These are phyloP conservation scores for Goniozus legneri DNA, from an alignment of 1,140 invertebrate genomes.

Conservation along the genomic window DNA sequence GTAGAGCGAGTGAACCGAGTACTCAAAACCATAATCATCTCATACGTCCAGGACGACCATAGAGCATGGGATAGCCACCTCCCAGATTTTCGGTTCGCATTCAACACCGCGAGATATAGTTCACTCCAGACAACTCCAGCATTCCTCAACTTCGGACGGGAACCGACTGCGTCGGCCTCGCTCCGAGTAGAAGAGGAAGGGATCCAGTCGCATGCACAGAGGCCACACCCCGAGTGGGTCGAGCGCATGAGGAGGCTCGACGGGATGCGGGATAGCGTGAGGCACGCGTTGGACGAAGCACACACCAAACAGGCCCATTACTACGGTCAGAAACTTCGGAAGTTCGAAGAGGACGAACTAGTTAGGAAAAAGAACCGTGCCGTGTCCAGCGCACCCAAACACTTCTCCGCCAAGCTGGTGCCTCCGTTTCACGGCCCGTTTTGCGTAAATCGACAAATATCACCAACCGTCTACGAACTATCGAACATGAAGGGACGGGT, in stretches of 20 bases:
- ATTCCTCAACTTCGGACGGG: slow-evolving; percentile 34
- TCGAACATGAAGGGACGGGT: too few species aligned
- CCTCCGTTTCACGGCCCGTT: slow-evolving; percentile 11
- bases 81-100: neutral
- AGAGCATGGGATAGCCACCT: neutral
- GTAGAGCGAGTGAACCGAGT: neutral
- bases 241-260: slow-evolving; percentile 2
- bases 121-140: slow-evolving; percentile 39
- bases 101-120: slow-evolving; percentile 6
- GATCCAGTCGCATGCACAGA: neutral
- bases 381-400: slow-evolving; percentile 5
- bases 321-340: slow-evolving; percentile 3
- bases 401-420: slow-evolving; percentile 13
- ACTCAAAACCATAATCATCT: neutral
- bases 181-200: neutral
- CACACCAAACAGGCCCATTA: neutral
- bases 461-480: neutral
- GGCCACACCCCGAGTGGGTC: neutral
- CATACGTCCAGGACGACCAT: neutral
- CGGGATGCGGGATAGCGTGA: neutral
- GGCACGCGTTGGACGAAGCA: neutral
- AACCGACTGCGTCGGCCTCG: neutral
- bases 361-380: slow-evolving; percentile 8
- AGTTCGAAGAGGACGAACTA: slow-evolving; percentile 7
- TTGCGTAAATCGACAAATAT: neutral